Evolutionary conservation across 2,797 vertebrate species (phyloP), one percentile per base, ranked within the genome.

Genomic region (Tamandua tetradactyla): DNA sequence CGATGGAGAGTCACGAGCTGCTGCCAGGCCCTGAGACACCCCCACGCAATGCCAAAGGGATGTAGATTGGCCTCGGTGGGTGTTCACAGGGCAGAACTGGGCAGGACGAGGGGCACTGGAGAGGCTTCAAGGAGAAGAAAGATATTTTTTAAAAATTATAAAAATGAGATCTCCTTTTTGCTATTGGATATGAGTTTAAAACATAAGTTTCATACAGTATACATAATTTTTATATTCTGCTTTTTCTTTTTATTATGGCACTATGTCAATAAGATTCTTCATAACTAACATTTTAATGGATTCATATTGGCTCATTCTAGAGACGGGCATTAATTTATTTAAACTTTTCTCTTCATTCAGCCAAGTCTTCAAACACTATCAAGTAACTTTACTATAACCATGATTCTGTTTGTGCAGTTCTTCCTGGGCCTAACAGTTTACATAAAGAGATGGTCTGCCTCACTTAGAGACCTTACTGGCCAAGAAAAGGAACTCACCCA

Each of bases 341-440:
- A 91, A 87, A 94, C 94, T 66, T 81, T 89, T 71, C 42, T 55
- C 72, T 87, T 84, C 87, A 89, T 40, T 96, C 83, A 87, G 74
- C 84, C 69, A 92, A 87, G 83, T 85, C 94, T 95, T 95, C 79
- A 93, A 93, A 88, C 74, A 94, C 49, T 66, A 61, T 84, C 91
- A 95, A 59, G 23, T 55, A 84, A 74, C 87, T 95, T 96, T 93
- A 93, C 87, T 95, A 49, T 44, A 32, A 27, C 81, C 91, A 85
- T 93, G 95, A 89, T 88, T 96, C 87, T 95, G 89, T n/a, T 47
- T 59, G 79, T 71, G 84, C 74, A 95, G 87, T 86, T 83, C 82
- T 85, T 84, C 59, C 68, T 40, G 59, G 18, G 37, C 66, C 75
- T 96, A 94, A 97, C 82, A 91, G 84, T 94, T 95, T 94, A 92